These are phyloP conservation scores for Meda fulgida DNA, from an alignment of 2,797 vertebrate species.

Conservation along the genomic window DNA sequence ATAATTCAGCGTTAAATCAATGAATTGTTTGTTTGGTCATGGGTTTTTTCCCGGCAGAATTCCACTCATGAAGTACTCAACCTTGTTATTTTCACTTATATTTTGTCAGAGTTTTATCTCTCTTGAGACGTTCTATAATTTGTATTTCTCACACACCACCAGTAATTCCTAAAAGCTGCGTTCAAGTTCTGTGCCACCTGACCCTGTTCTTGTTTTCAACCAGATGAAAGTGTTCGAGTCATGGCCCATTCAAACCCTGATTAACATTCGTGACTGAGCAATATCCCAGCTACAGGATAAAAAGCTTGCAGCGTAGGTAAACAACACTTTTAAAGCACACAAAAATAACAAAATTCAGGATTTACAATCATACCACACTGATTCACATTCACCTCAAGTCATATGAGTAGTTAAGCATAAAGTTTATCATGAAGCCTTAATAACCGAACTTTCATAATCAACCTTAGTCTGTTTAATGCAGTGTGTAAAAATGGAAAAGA, in stretches of 20 bases:
- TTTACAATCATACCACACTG: neutral
- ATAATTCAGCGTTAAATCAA: constrained; percentile 57
- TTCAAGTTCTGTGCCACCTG: constrained; percentile 11
- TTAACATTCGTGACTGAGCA: constrained; percentile 18
- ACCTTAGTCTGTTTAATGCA: constrained; percentile 17
- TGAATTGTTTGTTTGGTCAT: constrained; percentile 42
- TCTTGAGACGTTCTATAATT: constrained; percentile 16
- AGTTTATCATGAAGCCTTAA: neutral
- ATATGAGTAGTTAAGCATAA: neutral
- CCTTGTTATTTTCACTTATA: neutral
- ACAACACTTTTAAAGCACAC: neutral
- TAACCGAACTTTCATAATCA: neutral
- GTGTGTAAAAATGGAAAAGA: constrained; percentile 30
- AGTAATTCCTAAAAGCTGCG: neutral
- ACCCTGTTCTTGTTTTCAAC: constrained; percentile 17
- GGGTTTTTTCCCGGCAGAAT: neutral
- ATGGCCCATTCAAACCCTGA: constrained; percentile 35
- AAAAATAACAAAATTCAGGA: neutral
- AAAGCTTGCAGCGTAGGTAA: neutral
- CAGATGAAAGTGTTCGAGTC: constrained; percentile 14
- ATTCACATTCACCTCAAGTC: constrained; percentile 5
- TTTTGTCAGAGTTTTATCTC: neutral
- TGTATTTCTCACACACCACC: constrained; percentile 18
- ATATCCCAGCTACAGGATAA: neutral
- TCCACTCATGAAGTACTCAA: neutral